Evolutionary conservation across 1,140 invertebrate species (phyloP).

Genomic region (Drosophila murphyi): DNA sequence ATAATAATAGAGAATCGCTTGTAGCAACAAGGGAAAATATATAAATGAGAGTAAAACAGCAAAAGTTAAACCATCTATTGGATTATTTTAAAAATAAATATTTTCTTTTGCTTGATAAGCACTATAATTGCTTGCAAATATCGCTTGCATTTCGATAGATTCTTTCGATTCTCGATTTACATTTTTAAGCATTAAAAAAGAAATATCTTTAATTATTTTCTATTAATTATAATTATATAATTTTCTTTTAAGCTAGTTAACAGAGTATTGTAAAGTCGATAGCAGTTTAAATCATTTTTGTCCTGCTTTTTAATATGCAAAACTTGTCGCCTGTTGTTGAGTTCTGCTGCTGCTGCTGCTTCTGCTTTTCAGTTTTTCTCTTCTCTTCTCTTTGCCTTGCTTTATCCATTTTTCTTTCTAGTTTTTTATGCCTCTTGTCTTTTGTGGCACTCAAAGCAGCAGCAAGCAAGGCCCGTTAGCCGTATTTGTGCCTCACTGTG

Average conservation of each 20-base stretch:
- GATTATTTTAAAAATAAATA: no score
- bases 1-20: no score
- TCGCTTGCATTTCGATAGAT: no score
- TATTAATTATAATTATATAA: no score
- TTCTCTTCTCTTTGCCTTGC: constrained; percentile 1
- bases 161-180: no score
- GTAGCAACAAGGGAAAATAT: no score
- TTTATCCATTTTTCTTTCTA: background rate
- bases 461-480: constrained; percentile 53
- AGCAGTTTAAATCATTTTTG: background rate
- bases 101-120: no score
- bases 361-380: constrained; percentile 4
- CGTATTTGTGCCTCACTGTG: constrained; percentile 60
- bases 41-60: no score
- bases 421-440: constrained; percentile 31
- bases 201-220: no score
- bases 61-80: no score
- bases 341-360: constrained; percentile 5
- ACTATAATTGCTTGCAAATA: no score
- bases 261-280: background rate
- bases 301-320: constrained; percentile 69
- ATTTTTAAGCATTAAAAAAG: no score
- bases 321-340: constrained; percentile 58
- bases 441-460: constrained; percentile 34
- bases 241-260: background rate